Conservation (phyloP, 2,888 invertebrate genomes). For the Conomelus anceps region DNA sequence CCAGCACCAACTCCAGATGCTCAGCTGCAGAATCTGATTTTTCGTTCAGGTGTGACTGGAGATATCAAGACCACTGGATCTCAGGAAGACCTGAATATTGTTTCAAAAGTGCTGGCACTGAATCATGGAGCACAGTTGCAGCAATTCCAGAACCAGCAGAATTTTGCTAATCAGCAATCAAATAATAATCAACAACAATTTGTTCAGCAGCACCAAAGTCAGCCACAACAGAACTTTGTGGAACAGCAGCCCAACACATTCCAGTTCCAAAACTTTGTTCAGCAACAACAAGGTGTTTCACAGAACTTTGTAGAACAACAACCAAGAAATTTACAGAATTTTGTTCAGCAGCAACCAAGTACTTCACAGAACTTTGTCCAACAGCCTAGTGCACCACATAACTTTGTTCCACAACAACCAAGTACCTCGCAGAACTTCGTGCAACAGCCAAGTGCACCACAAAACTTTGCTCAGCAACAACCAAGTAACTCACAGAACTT, state of each 20-base stretch:
- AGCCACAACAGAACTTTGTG: background rate
- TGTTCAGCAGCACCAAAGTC: background rate
- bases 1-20: slow-evolving; percentile 46
- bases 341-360: background rate
- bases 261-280: background rate
- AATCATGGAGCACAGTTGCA: slow-evolving; percentile 57
- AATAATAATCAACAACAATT: background rate
- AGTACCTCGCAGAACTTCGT: background rate
- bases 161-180: background rate
- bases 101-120: slow-evolving; percentile 70
- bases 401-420: background rate
- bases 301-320: background rate
- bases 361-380: background rate
- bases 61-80: slow-evolving; percentile 43
- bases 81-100: slow-evolving; percentile 71
- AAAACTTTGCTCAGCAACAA: background rate
- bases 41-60: slow-evolving; percentile 57
- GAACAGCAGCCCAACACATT: background rate
- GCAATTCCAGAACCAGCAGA: slow-evolving; percentile 18
- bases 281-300: background rate
- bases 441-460: background rate
- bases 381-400: background rate
- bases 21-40: slow-evolving; percentile 58
- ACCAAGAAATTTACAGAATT: background rate
- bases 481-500: background rate